Evolutionary conservation across 2,797 vertebrate genomes (phyloP).

Genomic region (Glossophaga mutica): DNA sequence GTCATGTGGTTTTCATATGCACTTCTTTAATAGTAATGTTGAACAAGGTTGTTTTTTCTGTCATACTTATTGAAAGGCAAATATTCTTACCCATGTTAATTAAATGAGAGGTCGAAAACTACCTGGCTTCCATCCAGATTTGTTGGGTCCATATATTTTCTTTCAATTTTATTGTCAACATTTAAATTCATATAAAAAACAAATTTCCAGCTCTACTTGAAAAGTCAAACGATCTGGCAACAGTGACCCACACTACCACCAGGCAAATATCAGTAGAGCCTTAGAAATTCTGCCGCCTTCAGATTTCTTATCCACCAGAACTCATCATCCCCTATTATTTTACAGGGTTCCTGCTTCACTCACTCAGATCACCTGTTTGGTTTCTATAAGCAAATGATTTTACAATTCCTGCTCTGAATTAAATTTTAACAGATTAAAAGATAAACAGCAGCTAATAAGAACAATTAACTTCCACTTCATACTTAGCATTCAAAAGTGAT

Average conservation of each 20-base stretch:
- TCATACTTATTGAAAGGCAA: not conserved
- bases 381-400: not conserved
- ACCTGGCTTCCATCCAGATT: conserved; percentile 32
- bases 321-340: not conserved
- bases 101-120: conserved; percentile 9
- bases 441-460: not conserved
- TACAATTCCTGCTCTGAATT: conserved; percentile 7
- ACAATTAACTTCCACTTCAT: conserved; percentile 19
- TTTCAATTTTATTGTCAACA: not conserved
- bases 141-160: not conserved
- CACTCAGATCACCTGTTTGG: not conserved
- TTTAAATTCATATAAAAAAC: conserved; percentile 31
- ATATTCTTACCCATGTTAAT: not conserved
- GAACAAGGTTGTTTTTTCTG: not conserved
- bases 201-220: conserved; percentile 4
- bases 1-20: not conserved
- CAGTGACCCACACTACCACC: not conserved
- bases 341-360: not conserved
- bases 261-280: not conserved
- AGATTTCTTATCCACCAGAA: not conserved
- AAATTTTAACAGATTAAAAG: conserved; percentile 34
- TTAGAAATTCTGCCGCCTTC: not conserved
- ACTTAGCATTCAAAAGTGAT: not conserved
- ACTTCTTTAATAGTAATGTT: conserved; percentile 4
- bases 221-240: not conserved